Evolutionary conservation across 2,888 invertebrate genomes (phyloP), one percentile per base, ranked within the genome.

Genomic region (Callinectes sapidus): DNA sequence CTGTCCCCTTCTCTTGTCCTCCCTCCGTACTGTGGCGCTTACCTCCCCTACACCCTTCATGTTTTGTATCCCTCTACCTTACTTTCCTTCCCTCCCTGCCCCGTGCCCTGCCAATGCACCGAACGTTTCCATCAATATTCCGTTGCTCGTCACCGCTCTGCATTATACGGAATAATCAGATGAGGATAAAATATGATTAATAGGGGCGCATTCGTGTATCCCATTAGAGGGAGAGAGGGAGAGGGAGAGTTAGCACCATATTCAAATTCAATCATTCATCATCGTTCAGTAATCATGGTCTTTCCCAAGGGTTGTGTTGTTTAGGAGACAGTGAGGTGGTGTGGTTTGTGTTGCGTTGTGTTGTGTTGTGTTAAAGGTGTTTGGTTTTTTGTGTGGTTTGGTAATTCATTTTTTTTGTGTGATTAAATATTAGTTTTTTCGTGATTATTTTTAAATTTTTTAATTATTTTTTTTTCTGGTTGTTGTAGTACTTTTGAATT

Each of bases 151-250:
- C 81, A 28, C 35, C 81, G 13, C 16, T 81, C 81, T 32, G 81
- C 81, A 35, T 81, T 81, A 81, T 81, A 81, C 35, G 6, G 81
- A 81, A 81, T 81, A 81, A 81, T 81, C 81, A 81, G 81, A 81
- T 81, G 81, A 81, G 81, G 81, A 81, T 81, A 35, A 81, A 81
- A 81, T 81, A 81, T 81, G 81, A 81, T 81, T 81, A 81, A 81
- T 81, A 81, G 81, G 81, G 81, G 35, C 14, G 81, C 81, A 35
- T 32, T 81, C 32, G 16, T 16, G 35, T 81, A n/a, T 81, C 81
- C 81, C 35, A 81, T 81, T 35, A 35, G 81, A 32, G 35, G 81
- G 32, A 32, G 35, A 35, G 35, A 35, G 81, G 35, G 81, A 18
- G 81, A 81, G 81, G 16, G 18, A 16, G 35, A 81, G 81, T 81